A percentile compares a stretch with the other conserved stretches of the same genome.
Evolutionary conservation across 2,888 invertebrate genomes (phyloP).

Genomic region (Cryptocephalus moraei): DNA sequence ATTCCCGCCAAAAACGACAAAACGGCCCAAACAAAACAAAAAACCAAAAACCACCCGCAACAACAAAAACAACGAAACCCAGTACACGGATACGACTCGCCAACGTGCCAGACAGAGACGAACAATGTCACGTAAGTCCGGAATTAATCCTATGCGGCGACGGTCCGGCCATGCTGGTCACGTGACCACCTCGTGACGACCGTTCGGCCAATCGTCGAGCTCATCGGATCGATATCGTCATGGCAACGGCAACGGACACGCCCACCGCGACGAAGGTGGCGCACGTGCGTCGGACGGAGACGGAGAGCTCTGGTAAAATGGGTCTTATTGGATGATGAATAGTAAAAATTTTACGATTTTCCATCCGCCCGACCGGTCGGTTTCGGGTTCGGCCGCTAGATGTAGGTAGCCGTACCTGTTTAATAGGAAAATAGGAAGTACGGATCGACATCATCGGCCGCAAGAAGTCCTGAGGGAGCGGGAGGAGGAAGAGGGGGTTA

Average conservation of each 20-base stretch:
- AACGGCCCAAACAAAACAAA: too few species aligned
- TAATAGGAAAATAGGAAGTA: background rate
- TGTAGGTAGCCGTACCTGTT: constrained; percentile 36
- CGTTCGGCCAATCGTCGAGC: constrained; percentile 27
- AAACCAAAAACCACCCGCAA: too few species aligned
- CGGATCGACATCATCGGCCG: too few species aligned
- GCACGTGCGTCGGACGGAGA: constrained; percentile 21
- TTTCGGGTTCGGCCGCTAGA: constrained; percentile 38
- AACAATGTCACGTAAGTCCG: constrained; percentile 16
- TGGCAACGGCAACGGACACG: constrained; percentile 33
- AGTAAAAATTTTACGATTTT: constrained; percentile 40
- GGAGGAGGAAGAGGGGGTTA: too few species aligned
- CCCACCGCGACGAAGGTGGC: constrained; percentile 23
- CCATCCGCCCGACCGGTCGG: constrained; percentile 31
- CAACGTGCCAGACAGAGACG: constrained; percentile 10
- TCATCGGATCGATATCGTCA: constrained; percentile 33
- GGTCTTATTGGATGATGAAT: constrained; percentile 38
- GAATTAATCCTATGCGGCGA: constrained; percentile 17
- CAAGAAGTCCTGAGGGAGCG: too few species aligned
- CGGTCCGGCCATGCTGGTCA: constrained; percentile 35
- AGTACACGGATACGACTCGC: too few species aligned
- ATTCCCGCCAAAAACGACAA: too few species aligned
- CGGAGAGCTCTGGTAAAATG: constrained; percentile 25
- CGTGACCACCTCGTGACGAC: constrained; percentile 29
- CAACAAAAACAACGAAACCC: too few species aligned